phyloP scores from a whole-genome alignment of 2,113 vertebrate genomes.

The Mormyrus iriodes region DNA sequence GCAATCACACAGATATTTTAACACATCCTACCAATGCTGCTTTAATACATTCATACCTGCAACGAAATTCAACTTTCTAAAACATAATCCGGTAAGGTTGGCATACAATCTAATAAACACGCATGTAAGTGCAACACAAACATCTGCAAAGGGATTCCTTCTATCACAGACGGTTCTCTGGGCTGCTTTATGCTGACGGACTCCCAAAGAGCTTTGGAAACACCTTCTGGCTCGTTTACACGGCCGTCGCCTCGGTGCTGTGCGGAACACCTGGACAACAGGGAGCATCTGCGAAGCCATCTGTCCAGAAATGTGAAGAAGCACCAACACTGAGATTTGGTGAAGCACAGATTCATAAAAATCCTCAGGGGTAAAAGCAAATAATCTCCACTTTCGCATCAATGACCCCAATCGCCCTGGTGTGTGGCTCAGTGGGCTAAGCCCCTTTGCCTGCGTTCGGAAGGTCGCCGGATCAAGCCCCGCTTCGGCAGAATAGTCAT shows the following conservation, averaged over 20 bases:
- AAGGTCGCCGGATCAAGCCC: neutral
- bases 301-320: neutral
- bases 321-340: neutral
- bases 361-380: neutral
- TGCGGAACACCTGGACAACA: neutral
- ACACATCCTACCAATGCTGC: neutral
- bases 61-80: neutral
- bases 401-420: neutral
- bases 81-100: neutral
- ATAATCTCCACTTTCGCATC: neutral
- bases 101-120: neutral
- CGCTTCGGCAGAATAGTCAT: neutral
- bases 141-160: neutral
- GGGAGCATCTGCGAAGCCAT: neutral
- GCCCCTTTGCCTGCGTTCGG: neutral
- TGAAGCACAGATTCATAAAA: neutral
- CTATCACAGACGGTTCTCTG: neutral
- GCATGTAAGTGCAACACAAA: neutral
- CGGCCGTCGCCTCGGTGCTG: neutral
- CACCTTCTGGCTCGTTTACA: neutral
- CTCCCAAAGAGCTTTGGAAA: neutral
- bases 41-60: neutral
- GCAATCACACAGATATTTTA: neutral
- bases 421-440: neutral
- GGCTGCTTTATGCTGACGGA: neutral